Evolutionary conservation across 2,888 invertebrate genomes (phyloP), one percentile per base, ranked within the genome.

Genomic region (Pycnomerus fuliginosus): DNA sequence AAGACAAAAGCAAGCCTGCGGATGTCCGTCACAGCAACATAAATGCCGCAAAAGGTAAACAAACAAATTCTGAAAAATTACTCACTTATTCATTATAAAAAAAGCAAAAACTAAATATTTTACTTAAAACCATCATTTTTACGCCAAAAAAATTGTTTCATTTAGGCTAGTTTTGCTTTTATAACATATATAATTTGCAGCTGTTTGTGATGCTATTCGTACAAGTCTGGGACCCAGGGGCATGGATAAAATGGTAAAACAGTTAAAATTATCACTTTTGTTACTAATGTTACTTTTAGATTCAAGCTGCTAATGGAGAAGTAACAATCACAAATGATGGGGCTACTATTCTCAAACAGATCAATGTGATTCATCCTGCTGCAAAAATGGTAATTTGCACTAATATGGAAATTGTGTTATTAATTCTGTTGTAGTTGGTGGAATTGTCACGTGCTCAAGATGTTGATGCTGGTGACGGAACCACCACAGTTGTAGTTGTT

Each of bases 321-420:
- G 99, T 99, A 0, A 98, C 97, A 1, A 99, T 99, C 51, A 99
- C 99, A 37, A 99, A 99, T 75, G 99, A 99, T 79, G 99, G 99
- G 42, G 99, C 99, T 20, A 99, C 99, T 20, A 99, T 99, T 73
- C 76, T 99, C 46, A 97, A 99, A 73, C 92, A 98, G 76, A 99
- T 99, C 85, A 93, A 93, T 74, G 97, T 99, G 1, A 80, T 93
- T 51, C 99, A 99, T 72, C 99, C 99, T 32, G 96, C 98, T 56
- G 98, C 98, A 12, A 97, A 97, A 82, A 98, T 99, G 97, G 92
- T 92, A 76, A 42, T 16, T 27, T 28, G 10, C 16, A 20, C 14
- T 23, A 16, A 23, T 16, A n/a, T 28, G 37, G 20, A 31, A 14
- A 25, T 22, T 8, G 16, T 16, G n/a, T 34, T 2, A 38, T 33